Evolutionary conservation across 2,113 vertebrate genomes (phyloP).

Genomic region (Leiothrix lutea): DNA sequence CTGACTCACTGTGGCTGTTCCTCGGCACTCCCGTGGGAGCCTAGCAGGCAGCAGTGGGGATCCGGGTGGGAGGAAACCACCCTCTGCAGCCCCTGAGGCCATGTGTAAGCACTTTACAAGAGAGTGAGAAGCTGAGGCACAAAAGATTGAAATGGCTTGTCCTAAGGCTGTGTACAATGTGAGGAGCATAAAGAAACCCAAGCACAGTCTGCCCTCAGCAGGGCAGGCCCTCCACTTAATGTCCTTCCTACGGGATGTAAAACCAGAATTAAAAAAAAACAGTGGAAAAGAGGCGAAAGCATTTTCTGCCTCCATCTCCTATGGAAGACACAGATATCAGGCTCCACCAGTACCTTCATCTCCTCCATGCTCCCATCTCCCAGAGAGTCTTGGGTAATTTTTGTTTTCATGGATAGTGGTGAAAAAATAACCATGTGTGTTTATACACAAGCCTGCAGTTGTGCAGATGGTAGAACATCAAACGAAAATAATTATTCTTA

Average conservation of each 20-base stretch:
- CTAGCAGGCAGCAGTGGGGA: background rate
- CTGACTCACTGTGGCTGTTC: background rate
- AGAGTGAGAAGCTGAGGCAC: background rate
- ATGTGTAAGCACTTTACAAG: background rate
- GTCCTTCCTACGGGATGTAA: background rate
- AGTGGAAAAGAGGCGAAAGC: background rate
- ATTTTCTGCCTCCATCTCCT: background rate
- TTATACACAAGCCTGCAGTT: background rate
- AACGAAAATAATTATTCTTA: background rate
- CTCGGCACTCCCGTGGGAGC: background rate
- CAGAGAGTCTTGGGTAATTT: rapidly evolving
- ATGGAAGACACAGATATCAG: background rate
- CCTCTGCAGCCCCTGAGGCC: background rate
- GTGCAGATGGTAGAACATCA: background rate
- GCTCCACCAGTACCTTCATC: background rate
- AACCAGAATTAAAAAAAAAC: background rate
- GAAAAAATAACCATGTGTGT: background rate
- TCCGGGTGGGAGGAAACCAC: rapidly evolving
- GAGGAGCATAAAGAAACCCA: background rate
- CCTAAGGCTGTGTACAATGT: background rate
- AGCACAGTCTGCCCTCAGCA: background rate
- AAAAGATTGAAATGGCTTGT: background rate
- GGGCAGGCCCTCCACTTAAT: rapidly evolving
- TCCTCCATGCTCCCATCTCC: background rate
- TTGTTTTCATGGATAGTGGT: background rate